phyloP scores from a whole-genome alignment of 2,888 invertebrate genomes.

The Andrena chrysosceles region DNA sequence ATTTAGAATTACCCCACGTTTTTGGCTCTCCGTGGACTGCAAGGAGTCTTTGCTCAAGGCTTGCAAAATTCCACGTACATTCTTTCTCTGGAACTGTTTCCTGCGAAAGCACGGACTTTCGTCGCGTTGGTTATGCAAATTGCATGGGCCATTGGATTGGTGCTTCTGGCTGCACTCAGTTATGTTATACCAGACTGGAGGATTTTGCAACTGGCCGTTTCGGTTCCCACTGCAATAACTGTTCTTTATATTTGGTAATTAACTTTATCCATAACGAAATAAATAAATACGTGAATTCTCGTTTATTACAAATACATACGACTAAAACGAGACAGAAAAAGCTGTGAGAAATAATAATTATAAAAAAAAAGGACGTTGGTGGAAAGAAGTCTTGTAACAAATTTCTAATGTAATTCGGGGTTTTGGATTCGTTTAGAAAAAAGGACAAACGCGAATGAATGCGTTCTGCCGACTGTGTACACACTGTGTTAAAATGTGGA shows the following conservation, averaged over 20 bases:
- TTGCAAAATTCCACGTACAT: slow-evolving; percentile 86
- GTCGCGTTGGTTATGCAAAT: slow-evolving; percentile 85
- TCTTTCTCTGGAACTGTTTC: slow-evolving; percentile 85
- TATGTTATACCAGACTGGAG: slow-evolving; percentile 86
- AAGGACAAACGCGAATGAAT: no score
- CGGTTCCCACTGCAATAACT: slow-evolving; percentile 85
- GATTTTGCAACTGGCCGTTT: slow-evolving; percentile 85
- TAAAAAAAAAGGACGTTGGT: no score
- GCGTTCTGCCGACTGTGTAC: no score
- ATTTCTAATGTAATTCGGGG: no score
- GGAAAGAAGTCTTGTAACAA: no score
- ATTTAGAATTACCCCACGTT: slow-evolving; percentile 81
- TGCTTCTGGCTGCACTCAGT: slow-evolving; percentile 84
- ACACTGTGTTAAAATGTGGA: no score
- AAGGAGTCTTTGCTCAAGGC: slow-evolving; percentile 85
- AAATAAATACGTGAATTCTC: no score
- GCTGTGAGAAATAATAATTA: no score
- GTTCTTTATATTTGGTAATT: slow-evolving; percentile 83
- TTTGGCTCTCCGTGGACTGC: slow-evolving; percentile 82
- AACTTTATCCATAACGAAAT: neutral
- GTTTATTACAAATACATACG: no score
- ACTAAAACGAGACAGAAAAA: no score
- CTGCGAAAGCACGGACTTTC: slow-evolving; percentile 84
- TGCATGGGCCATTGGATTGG: slow-evolving; percentile 85
- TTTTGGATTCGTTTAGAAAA: no score